Percentiles rank a stretch among this genome's conserved stretches.
Evolutionary conservation across 2,888 invertebrate species (phyloP).

Genomic region (Drosophila tanythrix): DNA sequence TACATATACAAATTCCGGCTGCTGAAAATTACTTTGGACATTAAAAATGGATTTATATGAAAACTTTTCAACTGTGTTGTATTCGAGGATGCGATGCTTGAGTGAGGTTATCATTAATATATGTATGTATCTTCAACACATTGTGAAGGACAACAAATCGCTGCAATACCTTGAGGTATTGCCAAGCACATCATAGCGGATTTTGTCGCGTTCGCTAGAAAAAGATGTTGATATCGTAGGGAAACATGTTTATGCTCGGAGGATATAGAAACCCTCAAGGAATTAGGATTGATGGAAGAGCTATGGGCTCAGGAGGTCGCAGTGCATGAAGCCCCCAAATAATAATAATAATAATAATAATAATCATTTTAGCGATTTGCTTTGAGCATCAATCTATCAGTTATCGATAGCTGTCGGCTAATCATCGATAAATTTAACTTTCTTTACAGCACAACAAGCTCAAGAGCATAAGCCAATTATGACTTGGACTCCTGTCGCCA

Average conservation of each 20-base stretch:
- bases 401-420: not conserved
- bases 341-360: not conserved
- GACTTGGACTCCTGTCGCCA: constrained; percentile 1
- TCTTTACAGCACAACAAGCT: not conserved
- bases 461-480: constrained; percentile 3
- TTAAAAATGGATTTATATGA: not conserved
- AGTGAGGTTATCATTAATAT: not conserved
- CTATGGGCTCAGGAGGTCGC: not conserved
- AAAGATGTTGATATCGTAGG: not conserved
- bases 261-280: not conserved
- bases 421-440: not conserved
- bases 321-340: not conserved
- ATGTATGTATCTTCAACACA: not conserved
- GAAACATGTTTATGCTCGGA: not conserved
- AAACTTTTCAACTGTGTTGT: not conserved
- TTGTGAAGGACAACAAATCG: not conserved
- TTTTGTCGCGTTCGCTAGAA: not conserved
- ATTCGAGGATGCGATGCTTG: not conserved
- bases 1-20: not conserved
- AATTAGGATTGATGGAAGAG: not conserved
- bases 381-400: not conserved
- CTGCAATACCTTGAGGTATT: not conserved
- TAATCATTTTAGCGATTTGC: not conserved
- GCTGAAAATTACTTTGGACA: not conserved
- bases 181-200: not conserved